Conservation (phyloP, 2,797 vertebrate genomes). For the Luscinia megarhynchos region DNA sequence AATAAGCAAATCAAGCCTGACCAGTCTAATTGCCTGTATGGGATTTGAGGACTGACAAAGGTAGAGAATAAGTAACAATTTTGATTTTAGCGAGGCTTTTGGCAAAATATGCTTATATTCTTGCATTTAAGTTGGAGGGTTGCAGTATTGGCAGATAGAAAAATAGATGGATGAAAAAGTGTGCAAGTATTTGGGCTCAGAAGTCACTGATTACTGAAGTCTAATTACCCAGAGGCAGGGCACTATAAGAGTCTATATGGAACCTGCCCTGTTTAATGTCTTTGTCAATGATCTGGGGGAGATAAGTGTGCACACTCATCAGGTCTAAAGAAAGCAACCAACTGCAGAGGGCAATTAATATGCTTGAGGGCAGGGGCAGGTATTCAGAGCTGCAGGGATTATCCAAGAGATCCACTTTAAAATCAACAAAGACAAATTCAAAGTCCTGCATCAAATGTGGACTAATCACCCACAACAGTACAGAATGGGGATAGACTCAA, state of each 20-base stretch:
- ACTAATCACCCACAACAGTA: not conserved
- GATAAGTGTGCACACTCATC: rapidly evolving
- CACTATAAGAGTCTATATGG: not conserved
- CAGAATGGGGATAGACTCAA: not conserved
- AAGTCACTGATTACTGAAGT: not conserved
- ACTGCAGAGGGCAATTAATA: not conserved
- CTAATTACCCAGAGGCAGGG: not conserved
- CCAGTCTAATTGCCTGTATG: not conserved
- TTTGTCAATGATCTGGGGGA: not conserved
- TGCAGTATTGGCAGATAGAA: not conserved
- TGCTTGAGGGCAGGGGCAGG: not conserved
- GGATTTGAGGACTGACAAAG: not conserved
- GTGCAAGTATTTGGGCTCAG: not conserved
- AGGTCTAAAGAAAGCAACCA: not conserved
- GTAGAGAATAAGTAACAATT: not conserved
- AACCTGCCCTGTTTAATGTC: not conserved
- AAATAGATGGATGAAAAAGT: not conserved
- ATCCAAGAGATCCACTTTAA: not conserved
- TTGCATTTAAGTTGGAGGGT: not conserved
- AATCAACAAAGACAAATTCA: not conserved
- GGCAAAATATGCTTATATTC: not conserved
- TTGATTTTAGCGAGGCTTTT: not conserved
- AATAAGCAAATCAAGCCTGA: not conserved
- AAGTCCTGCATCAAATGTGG: too few relatives aligned
- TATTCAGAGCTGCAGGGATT: not conserved